Evolutionary conservation across 2,888 invertebrate genomes (phyloP), one percentile per base, ranked within the genome.

Genomic region (Meta bourneti): DNA sequence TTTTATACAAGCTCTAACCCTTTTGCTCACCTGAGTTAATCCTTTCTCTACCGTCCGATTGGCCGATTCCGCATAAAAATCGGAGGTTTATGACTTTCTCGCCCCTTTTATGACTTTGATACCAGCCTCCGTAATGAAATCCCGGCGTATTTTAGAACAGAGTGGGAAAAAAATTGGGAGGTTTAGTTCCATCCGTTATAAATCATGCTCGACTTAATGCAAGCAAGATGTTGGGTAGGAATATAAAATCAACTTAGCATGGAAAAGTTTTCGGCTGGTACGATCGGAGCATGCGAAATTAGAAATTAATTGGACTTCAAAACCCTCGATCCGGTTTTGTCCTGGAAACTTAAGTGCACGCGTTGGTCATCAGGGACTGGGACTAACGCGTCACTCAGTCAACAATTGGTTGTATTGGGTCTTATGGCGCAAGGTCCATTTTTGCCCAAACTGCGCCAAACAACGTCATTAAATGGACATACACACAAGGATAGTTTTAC

Each of bases 1-100:
- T 89, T 89, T 89, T 82, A 89, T 61, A 89, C 77, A 77, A 83
- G 77, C 34, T 83, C 51, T 83, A 89, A 89, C 82, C 89, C 89
- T 89, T 89, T 89, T 69, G 69, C 78, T 89, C 48, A 77, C 83
- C 71, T 51, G 70, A 54, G 77, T 77, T 89, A 89, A 89, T 89
- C 83, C 89, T 54, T 8, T 54, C 34, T 77, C 82, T 34, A 8
- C 70, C 70, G 49, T 61, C 77, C 48, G 82, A 89, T 89, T 89
- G 89, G 89, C 20, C 71, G 89, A 71, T n/a, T 52, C 77, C 51
- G 54, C 89, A 83, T 89, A 77, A 89, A 88, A 89, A 83, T 89
- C 77, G n/a, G 19, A 54, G 52, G 77, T 89, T 89, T 89, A 89
- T 78, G 71, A 69, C 34, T 70, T 20, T 61, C 89, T 77, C 78